Conservation (phyloP, 2,888 invertebrate species). For the Graphium colonna region DNA sequence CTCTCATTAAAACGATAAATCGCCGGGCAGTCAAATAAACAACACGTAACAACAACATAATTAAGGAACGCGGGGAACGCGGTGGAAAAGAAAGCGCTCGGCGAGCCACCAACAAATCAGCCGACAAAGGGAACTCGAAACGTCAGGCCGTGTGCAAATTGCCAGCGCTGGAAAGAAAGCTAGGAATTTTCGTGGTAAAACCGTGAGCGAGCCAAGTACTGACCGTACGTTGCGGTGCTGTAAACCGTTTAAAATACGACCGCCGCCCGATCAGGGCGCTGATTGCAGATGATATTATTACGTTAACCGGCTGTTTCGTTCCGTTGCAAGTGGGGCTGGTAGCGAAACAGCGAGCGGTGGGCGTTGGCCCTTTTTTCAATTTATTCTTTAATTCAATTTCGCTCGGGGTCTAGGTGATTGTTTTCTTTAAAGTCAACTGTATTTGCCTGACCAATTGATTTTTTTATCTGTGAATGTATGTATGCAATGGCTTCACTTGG, state of each 20-base stretch:
- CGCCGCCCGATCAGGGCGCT: constrained; percentile 47
- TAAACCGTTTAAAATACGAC: constrained; percentile 69
- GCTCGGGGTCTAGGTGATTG: background rate
- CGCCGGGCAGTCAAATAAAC: constrained; percentile 7
- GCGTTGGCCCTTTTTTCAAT: constrained; percentile 17
- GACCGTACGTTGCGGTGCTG: constrained; percentile 52
- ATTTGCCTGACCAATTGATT: too few species aligned
- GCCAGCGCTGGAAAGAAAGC: constrained; percentile 46
- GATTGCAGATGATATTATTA: constrained; percentile 53
- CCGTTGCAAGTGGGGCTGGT: constrained; percentile 9
- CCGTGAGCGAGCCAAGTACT: too few species aligned
- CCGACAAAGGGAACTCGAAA: constrained; percentile 60
- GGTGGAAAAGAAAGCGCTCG: constrained; percentile 36
- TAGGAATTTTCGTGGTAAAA: constrained; percentile 44
- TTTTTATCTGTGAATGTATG: too few species aligned
- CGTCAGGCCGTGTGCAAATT: constrained; percentile 62
- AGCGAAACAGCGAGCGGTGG: constrained; percentile 18
- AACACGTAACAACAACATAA: constrained; percentile 27
- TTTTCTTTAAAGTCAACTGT: too few species aligned
- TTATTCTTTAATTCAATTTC: constrained; percentile 19
- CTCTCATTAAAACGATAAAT: background rate
- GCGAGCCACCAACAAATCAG: constrained; percentile 63
- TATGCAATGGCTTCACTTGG: too few species aligned
- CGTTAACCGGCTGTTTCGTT: constrained; percentile 30
- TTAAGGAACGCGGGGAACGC: constrained; percentile 21